Evolutionary conservation across 2,797 vertebrate species (phyloP).

Genomic region (Melanotaenia boesemani): DNA sequence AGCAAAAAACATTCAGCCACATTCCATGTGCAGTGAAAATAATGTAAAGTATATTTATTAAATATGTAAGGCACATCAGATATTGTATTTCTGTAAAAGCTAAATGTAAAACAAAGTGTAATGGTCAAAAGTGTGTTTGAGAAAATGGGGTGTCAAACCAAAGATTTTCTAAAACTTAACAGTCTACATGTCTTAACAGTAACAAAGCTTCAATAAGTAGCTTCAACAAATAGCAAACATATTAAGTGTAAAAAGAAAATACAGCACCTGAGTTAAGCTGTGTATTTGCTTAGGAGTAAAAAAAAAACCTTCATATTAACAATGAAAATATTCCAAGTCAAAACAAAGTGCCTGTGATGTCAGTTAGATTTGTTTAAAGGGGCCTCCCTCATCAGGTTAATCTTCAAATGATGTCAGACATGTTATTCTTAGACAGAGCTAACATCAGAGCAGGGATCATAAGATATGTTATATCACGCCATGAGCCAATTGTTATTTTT

Average conservation of each 20-base stretch:
- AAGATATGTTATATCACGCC: conserved; percentile 46
- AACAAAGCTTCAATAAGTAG: conserved; percentile 10
- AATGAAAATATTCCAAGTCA: conserved; percentile 42
- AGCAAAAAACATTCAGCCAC: conserved; percentile 43
- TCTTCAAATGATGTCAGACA: conserved; percentile 61
- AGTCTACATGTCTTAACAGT: conserved; percentile 45
- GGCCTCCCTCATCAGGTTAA: conserved; percentile 55
- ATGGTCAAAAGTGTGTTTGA: conserved; percentile 15
- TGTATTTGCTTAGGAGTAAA: conserved; percentile 10
- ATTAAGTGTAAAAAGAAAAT: conserved; percentile 10
- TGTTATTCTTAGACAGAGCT: conserved; percentile 61
- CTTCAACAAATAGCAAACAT: conserved; percentile 4
- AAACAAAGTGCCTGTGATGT: conserved; percentile 72
- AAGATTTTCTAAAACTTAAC: conserved; percentile 51
- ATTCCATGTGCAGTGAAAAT: conserved; percentile 72
- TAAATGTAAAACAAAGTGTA: conserved; percentile 52
- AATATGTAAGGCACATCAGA: conserved; percentile 65
- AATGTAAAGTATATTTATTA: conserved; percentile 75
- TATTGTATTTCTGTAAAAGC: conserved; percentile 46
- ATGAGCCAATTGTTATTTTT: conserved; percentile 54
- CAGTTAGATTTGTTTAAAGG: conserved; percentile 40
- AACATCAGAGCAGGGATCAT: conserved; percentile 56
- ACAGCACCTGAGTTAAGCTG: not conserved
- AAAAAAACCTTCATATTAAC: not conserved
- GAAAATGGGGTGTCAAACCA: conserved; percentile 50